phyloP scores from a whole-genome alignment of 1,140 invertebrate genomes.

The Dinothrombium tinctorium region DNA sequence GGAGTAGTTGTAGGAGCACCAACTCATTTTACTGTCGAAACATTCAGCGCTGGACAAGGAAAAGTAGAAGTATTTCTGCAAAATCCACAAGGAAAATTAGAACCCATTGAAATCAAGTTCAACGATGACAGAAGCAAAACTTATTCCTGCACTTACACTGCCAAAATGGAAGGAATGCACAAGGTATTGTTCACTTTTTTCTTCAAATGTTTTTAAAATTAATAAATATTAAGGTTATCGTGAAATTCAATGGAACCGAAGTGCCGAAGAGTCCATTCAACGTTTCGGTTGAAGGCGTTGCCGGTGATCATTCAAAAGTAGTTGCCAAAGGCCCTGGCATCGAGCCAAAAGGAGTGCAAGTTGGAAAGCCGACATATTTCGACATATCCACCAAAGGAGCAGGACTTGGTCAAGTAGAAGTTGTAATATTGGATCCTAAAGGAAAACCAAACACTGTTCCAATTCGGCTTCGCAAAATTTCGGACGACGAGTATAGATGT shows the following conservation, averaged over 20 bases:
- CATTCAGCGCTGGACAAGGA: constrained; percentile 61
- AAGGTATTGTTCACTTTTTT: constrained; percentile 23
- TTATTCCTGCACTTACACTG: constrained; percentile 59
- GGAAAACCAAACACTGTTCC: constrained; percentile 54
- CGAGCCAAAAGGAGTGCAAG: constrained; percentile 42
- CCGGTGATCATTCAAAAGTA: constrained; percentile 58
- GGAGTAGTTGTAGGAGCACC: constrained; percentile 48
- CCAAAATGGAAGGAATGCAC: constrained; percentile 49
- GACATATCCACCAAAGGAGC: constrained; percentile 64
- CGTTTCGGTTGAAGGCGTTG: constrained; percentile 47
- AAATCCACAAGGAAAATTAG: constrained; percentile 41
- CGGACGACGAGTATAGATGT: constrained; percentile 46
- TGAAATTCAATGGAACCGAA: constrained; percentile 41
- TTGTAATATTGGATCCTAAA: constrained; percentile 53
- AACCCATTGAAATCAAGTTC: constrained; percentile 46
- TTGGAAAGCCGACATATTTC: constrained; percentile 56
- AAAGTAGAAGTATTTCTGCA: constrained; percentile 45
- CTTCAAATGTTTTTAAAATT: too few relatives aligned
- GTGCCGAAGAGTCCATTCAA: constrained; percentile 51
- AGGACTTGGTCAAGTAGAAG: constrained; percentile 56
- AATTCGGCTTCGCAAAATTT: constrained; percentile 43
- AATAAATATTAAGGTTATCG: constrained; percentile 28
- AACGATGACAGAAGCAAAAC: constrained; percentile 67
- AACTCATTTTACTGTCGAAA: constrained; percentile 66
- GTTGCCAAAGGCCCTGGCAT: constrained; percentile 63